A percentile compares a stretch with the other conserved stretches of the same genome.
Conservation (phyloP, 2,797 vertebrate genomes). For the Microctenopoma stevenorrisi region DNA sequence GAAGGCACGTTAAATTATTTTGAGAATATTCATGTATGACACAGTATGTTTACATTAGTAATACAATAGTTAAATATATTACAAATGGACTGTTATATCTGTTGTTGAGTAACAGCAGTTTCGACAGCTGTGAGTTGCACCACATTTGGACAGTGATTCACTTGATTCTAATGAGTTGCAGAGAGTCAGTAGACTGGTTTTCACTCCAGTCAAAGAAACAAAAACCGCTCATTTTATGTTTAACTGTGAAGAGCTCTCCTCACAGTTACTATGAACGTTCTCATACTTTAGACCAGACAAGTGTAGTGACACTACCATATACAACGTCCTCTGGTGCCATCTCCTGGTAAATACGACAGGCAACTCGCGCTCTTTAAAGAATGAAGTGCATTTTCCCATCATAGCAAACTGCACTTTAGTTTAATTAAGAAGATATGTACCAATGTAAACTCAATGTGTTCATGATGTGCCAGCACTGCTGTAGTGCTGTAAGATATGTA, state of each 20-base stretch:
- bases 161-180: conserved; percentile 11
- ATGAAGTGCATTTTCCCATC: too few species aligned
- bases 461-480: too few species aligned
- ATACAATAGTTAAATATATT: too few species aligned
- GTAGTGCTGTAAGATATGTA: too few species aligned
- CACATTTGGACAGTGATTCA: conserved; percentile 14
- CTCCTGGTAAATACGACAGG: conserved; percentile 25
- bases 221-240: background rate
- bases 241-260: background rate
- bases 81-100: background rate
- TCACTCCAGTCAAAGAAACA: background rate
- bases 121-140: conserved; percentile 24
- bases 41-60: background rate
- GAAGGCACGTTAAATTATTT: background rate
- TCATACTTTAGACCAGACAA: background rate
- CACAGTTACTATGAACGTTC: background rate
- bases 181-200: background rate
- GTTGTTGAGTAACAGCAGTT: conserved; percentile 20
- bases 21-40: background rate
- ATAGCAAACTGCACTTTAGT: too few species aligned
- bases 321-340: conserved; percentile 38
- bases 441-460: too few species aligned
- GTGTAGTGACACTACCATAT: accelerated
- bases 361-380: background rate
- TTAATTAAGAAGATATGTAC: too few species aligned